These are phyloP conservation scores for Meiosimyza decipiens DNA, from an alignment of 2,888 invertebrate genomes.

Conservation along the genomic window DNA sequence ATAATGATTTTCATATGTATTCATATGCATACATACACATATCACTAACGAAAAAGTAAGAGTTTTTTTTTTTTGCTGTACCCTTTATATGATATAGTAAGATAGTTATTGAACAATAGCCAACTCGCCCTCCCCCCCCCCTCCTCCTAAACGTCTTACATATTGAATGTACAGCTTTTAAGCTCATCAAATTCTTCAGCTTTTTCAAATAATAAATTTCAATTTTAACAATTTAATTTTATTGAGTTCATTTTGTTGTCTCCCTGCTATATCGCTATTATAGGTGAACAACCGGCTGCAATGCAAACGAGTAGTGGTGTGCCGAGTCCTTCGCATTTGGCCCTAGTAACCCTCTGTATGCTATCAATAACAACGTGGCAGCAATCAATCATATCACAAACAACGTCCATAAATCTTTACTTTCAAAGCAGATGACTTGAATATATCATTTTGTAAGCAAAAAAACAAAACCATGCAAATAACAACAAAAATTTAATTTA, in stretches of 20 bases:
- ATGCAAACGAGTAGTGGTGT: constrained; percentile 81
- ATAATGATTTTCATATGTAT: no score
- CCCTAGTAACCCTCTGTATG: constrained; percentile 55
- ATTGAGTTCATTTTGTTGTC: constrained; percentile 4
- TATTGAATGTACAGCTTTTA: no score
- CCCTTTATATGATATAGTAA: no score
- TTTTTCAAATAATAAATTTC: constrained; percentile 11
- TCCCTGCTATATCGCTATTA: constrained; percentile 20
- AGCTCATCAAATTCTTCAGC: no score
- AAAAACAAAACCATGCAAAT: no score
- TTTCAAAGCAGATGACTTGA: constrained; percentile 51
- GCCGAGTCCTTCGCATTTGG: constrained; percentile 50
- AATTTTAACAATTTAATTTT: constrained; percentile 15
- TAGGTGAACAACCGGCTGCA: constrained; percentile 87
- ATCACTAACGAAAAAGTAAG: no score
- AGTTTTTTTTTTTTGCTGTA: no score
- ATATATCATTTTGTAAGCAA: constrained; percentile 16
- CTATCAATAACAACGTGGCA: constrained; percentile 54
- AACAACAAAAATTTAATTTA: no score
- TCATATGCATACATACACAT: no score
- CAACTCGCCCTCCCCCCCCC: neutral
- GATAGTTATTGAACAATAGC: no score
- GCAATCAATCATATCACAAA: constrained; percentile 65
- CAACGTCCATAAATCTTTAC: constrained; percentile 54
- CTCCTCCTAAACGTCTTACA: constrained; percentile 4